Base-by-base conservation (phyloP, 2,888 invertebrate genomes). In the Timema podura region DNA sequence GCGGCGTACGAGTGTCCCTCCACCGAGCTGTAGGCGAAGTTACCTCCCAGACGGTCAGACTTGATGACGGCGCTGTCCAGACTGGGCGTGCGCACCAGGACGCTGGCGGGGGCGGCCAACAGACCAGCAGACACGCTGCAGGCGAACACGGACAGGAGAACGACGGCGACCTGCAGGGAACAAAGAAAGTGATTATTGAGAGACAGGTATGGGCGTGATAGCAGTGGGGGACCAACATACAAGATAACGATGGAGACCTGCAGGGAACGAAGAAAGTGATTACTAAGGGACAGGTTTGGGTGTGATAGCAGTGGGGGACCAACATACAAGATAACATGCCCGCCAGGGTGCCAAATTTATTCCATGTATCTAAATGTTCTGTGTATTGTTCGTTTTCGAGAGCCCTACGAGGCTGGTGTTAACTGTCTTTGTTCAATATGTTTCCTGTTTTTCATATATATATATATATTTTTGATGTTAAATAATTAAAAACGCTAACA, bases 41-140 rank as follows among this genome's bases (percentile, higher is more conserved):
- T 80, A 65, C 79, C 79, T 45, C 79, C 79, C 68, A 79, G 73
- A 61, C 79, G 75, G 74, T 79, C 79, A 65, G 77, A 76, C 74
- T 78, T 76, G 76, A 80, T 79, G 75, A 79, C 77, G 73, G 80
- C 80, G 69, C 77, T 77, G 76, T 79, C 79, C 69, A 78, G 76
- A 69, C 75, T 74, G 51, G 79, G 79, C 47, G 77, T 77, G 66
- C 79, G 76, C 72, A 77, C 72, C 48, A 77, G 72, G 68, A 73
- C 72, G 49, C 77, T 74, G 51, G 68, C 75, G 8, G 72, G 74
- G 51, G 73, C 71, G 16, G 74, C 61, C 44, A 76, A 44, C 8
- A 74, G 73, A 70, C 75, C 75, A 65, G 74, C 71, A 64, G 75
- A 75, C 64, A 70, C 75, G 64, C 74, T 74, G 46, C 73, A 70